Percentiles rank a stretch among this genome's conserved stretches.
These are phyloP conservation scores for Gymnogyps californianus DNA, from an alignment of 2,113 vertebrate species.

Conservation along the genomic window DNA sequence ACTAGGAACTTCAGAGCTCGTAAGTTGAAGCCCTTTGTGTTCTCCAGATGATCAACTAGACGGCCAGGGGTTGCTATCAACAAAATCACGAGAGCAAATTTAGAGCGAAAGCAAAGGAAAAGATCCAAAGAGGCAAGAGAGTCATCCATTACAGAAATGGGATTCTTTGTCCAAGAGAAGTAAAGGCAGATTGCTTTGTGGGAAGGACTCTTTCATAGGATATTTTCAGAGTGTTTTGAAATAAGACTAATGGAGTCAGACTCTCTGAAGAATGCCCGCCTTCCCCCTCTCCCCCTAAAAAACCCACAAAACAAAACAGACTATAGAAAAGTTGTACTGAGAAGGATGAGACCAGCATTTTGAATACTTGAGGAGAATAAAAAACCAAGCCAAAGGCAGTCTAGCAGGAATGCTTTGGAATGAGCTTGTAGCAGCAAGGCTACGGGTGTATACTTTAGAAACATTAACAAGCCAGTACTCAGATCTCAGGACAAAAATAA, in stretches of 20 bases:
- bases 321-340: not conserved
- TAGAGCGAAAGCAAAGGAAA: not conserved
- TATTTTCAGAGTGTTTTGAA: not conserved
- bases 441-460: not conserved
- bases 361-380: not conserved
- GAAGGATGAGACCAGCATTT: not conserved
- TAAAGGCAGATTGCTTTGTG: not conserved
- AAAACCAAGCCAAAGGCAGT: not conserved
- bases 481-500: not conserved
- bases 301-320: not conserved
- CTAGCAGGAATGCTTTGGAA: not conserved
- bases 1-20: constrained; percentile 91
- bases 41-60: constrained; percentile 94
- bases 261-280: not conserved
- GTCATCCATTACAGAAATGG: not conserved
- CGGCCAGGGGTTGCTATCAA: constrained; percentile 90
- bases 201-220: not conserved
- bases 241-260: not conserved
- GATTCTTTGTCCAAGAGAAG: not conserved
- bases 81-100: not conserved
- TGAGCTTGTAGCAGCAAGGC: not conserved
- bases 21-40: constrained; percentile 95
- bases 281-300: not conserved
- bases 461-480: not conserved
- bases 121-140: not conserved